phyloP scores from a whole-genome alignment of 2,113 vertebrate genomes.

The Thalassoma bifasciatum region DNA sequence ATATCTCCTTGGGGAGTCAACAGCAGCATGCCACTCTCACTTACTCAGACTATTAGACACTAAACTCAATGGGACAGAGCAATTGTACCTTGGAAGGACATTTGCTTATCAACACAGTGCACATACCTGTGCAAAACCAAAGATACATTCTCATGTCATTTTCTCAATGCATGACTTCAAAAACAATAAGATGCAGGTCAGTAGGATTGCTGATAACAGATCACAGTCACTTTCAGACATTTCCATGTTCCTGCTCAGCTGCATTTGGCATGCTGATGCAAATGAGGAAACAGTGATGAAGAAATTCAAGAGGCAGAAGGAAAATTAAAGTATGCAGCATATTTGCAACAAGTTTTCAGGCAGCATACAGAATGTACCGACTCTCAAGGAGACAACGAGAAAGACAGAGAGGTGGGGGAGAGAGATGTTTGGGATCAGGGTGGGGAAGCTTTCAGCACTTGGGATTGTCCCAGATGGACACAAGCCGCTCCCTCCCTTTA shows the following conservation, averaged over 20 bases:
- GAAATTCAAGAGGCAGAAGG: not conserved
- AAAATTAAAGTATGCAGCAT: not conserved
- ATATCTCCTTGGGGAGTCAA: constrained; percentile 12
- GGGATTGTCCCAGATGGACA: constrained; percentile 81
- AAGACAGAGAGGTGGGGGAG: constrained; percentile 30
- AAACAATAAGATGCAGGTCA: not conserved
- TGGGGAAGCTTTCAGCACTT: constrained; percentile 77
- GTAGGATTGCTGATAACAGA: not conserved
- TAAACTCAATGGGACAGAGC: not conserved
- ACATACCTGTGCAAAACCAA: not conserved
- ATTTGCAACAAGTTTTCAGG: constrained; percentile 18
- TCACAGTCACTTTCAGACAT: not conserved
- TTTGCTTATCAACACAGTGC: not conserved
- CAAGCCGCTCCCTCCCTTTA: constrained; percentile 76
- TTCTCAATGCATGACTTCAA: not conserved
- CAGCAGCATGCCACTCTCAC: not conserved
- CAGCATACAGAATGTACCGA: constrained; percentile 12
- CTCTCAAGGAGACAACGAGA: constrained; percentile 23
- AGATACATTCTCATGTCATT: not conserved
- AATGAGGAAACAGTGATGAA: not conserved
- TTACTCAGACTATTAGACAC: constrained; percentile 2
- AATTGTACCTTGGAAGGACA: not conserved
- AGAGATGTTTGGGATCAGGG: constrained; percentile 74
- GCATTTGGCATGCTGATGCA: not conserved
- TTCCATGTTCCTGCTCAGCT: constrained; percentile 3